Percentiles rank a stretch among this genome's conserved stretches.
Evolutionary conservation across 2,888 invertebrate genomes (phyloP).

Genomic region (Dynastes tityus): DNA sequence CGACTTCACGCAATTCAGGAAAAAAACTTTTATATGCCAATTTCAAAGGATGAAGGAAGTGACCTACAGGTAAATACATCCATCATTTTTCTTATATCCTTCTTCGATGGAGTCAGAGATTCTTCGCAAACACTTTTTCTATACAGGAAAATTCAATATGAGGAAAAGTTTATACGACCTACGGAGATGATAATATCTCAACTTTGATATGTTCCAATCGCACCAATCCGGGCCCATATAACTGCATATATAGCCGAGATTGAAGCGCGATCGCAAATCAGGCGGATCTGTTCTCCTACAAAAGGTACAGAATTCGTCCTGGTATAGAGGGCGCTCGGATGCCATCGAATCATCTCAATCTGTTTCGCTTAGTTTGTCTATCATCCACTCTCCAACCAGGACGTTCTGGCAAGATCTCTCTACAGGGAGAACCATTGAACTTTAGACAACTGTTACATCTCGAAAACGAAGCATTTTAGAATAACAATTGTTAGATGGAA

Average conservation of each 20-base stretch:
- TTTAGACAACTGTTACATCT: no score
- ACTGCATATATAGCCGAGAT: constrained; percentile 1
- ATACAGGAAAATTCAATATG: constrained; percentile 7
- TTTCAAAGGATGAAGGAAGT: no score
- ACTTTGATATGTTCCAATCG: constrained; percentile 25
- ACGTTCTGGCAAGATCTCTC: background rate
- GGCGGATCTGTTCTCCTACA: constrained; percentile 7
- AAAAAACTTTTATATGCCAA: no score
- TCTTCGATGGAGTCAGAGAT: no score
- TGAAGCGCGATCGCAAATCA: constrained; percentile 36
- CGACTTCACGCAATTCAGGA: no score
- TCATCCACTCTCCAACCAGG: background rate
- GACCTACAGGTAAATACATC: no score
- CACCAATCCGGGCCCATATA: background rate
- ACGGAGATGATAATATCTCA: constrained; percentile 10
- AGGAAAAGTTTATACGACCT: constrained; percentile 1
- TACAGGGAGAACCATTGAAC: background rate
- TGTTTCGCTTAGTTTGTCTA: constrained; percentile 37
- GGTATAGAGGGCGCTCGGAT: background rate
- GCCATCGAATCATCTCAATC: constrained; percentile 31
- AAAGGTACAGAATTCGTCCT: background rate
- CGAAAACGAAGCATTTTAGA: no score
- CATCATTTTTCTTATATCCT: no score
- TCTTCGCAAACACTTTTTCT: background rate
- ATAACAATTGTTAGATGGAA: no score